Evolutionary conservation across 1,140 invertebrate genomes (phyloP), one percentile per base, ranked within the genome.

Genomic region (Danaus plexippus): DNA sequence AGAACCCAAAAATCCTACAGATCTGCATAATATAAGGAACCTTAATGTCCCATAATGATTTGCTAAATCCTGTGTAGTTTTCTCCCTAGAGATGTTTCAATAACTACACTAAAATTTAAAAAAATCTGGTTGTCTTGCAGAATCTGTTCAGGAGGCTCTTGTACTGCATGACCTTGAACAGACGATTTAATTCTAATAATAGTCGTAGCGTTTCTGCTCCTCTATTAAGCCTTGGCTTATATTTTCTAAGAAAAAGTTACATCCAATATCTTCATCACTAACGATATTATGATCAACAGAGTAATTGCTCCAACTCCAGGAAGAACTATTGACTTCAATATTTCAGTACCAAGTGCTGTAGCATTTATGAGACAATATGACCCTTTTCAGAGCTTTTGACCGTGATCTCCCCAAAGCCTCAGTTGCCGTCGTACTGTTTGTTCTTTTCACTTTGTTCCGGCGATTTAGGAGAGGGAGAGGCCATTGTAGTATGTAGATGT

Each of bases 341-440:
- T 93, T 90, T 99, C 98, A 45, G 96, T 98, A 40, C 97, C 97
- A 52, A 97, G 90, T 9, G 95, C 96, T 54, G 93, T 97, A 1
- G 96, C 96, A 89, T 98, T 98, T 61, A 99, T 94, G 6, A 99
- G 75, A 81, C 98, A 99, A 99, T 91, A 84, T 95, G 93, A 22
- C 96, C 93, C 52, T 88, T 89, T 89, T 99, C 97, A 44, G 87
- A 9, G 93, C 89, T 57, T 89, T 87, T 99, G 98, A 1, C 98
- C 98, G 89, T 98, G 95, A 82, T 99, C 97, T 57, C 97, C 97
- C 98, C 98, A 99, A 70, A 99, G 89, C 80, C 97, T 92, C 49
- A 97, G 85, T 88, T 97, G 96, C 61, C 96, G 89, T 97, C 95
- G 79, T 97, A 96, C 89, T 95, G 95, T 76, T 93, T 91, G 60